Evolutionary conservation across 2,888 invertebrate genomes (phyloP), one percentile per base, ranked within the genome.

Genomic region (Dicycla oo): DNA sequence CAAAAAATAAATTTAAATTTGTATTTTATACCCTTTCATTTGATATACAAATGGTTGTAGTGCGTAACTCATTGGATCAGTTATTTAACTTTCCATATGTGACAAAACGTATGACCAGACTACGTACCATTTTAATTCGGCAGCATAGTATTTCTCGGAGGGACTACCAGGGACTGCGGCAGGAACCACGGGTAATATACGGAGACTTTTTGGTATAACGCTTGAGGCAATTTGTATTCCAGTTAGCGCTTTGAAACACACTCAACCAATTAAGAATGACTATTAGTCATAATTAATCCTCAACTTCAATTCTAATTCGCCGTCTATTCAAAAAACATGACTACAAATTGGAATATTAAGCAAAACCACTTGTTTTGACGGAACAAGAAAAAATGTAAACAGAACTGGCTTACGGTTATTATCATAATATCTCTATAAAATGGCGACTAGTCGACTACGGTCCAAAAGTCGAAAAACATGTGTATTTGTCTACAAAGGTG

Each of bases 391-490:
- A 87, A 88, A 89, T 73, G 82, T 88, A 91, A 90, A 89, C 88
- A 90, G 80, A 82, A 82, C 78, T 66, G 71, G 82, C 73, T 80
- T 80, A 78, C 53, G 62, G 69, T 65, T 53, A 89, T 91, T 89
- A 89, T 73, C 90, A 90, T 90, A 89, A 84, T 82, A 87, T 85
- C 76, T 77, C 82, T 80, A 88, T 88, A 87, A 81, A 71, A 84
- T 73, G 61, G 73, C 83, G 77, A 86, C 83, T 83, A 86, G 61
- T 73, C 83, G 77, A 86, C 83, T 83, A 86, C 73, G 77, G 81
- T 83, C 81, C 71, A 70, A 74, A 74, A 58, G 58, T 74, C 60
- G 54, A 86, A 88, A n/a, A 89, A 89, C 88, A 87, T 86, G 90
- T 89, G 87, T 86, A 82, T 83, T 70, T 60, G 70, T 51, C 56